Evolutionary conservation across 2,797 vertebrate species (phyloP).

Genomic region (Intellagama lesueurii): DNA sequence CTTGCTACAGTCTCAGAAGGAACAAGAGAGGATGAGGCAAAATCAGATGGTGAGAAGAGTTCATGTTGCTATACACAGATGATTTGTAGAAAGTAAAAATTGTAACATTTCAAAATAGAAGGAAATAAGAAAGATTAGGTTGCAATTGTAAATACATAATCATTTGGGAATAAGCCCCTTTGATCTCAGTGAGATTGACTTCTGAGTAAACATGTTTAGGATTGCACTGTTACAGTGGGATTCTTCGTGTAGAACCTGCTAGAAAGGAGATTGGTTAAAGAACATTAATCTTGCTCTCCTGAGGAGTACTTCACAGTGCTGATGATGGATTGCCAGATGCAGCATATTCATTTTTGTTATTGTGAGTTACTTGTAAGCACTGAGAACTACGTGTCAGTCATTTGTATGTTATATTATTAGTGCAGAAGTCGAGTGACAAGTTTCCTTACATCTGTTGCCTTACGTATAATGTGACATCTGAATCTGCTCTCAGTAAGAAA

Average conservation of each 20-base stretch:
- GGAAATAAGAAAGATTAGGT: not conserved
- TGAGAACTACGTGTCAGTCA: not conserved
- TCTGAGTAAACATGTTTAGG: not conserved
- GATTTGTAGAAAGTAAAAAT: too few species aligned
- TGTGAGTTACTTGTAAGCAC: not conserved
- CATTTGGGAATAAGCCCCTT: not conserved
- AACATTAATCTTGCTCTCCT: not conserved
- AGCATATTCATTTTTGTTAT: constrained; percentile 1
- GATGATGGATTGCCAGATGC: not conserved
- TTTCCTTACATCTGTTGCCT: constrained; percentile 16
- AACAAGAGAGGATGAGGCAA: not conserved
- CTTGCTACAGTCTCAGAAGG: not conserved
- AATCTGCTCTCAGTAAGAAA: constrained; percentile 20
- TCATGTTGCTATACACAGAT: not conserved
- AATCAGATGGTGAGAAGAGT: not conserved
- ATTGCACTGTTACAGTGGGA: not conserved
- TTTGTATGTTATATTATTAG: constrained; percentile 19
- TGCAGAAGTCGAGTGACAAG: constrained; percentile 4
- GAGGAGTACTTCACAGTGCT: not conserved
- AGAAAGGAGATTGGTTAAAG: not conserved
- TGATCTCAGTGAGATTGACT: not conserved
- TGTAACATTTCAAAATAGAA: not conserved
- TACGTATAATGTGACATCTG: constrained; percentile 1
- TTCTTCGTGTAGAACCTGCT: not conserved
- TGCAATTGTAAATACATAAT: not conserved